These are phyloP conservation scores for Dendroctonus valens DNA, from an alignment of 1,140 invertebrate species.

Conservation along the genomic window DNA sequence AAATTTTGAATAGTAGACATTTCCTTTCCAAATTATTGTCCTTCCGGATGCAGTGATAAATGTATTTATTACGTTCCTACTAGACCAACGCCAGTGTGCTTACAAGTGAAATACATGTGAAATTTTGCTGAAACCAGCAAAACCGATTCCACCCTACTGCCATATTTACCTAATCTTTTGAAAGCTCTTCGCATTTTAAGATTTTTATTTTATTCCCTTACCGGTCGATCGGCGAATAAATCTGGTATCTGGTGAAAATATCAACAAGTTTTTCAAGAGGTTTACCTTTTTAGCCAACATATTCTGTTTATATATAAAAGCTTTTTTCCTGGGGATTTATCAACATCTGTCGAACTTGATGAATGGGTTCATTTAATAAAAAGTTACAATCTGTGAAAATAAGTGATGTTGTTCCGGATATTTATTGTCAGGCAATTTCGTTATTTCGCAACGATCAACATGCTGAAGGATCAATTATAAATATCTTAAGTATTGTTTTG, in stretches of 20 bases:
- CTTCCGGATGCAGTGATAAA: slow-evolving; percentile 26
- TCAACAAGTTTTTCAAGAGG: too few species aligned
- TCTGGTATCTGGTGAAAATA: not conserved
- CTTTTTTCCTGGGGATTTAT: not conserved
- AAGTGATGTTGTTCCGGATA: too few species aligned
- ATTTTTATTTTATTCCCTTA: slow-evolving; percentile 7
- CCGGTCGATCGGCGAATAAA: not conserved
- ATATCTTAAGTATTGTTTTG: too few species aligned
- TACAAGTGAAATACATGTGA: slow-evolving; percentile 19
- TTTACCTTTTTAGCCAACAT: too few species aligned
- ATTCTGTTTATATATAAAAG: not conserved
- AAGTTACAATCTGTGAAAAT: too few species aligned
- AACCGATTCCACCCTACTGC: slow-evolving; percentile 7
- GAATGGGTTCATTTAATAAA: too few species aligned
- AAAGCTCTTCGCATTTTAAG: slow-evolving; percentile 13
- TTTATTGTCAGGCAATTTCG: too few species aligned
- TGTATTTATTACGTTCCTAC: slow-evolving; percentile 27
- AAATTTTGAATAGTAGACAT: slow-evolving; percentile 31
- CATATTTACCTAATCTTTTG: slow-evolving; percentile 15
- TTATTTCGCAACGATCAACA: too few species aligned
- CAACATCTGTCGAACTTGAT: too few species aligned
- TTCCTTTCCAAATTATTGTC: slow-evolving; percentile 26
- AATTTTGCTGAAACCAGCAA: slow-evolving; percentile 21
- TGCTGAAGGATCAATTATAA: too few species aligned
- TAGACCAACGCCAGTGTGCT: slow-evolving; percentile 12